phyloP scores from a whole-genome alignment of 2,888 invertebrate species.

The Acronicta aceris region DNA sequence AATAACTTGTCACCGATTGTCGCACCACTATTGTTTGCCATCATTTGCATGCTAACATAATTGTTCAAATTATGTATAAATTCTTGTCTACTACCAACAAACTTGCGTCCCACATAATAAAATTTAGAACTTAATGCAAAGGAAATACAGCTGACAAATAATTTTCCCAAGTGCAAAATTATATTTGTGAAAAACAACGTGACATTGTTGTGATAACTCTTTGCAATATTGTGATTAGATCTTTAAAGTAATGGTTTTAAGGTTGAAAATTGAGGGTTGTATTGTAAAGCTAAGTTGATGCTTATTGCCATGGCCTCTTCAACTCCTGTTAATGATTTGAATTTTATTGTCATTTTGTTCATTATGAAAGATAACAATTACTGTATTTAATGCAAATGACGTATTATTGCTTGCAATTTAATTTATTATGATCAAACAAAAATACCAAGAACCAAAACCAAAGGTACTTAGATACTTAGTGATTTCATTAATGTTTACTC shows the following conservation, averaged over 20 bases:
- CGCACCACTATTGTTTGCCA: conserved; percentile 76
- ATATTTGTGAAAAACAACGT: conserved; percentile 16
- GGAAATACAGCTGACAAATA: not conserved
- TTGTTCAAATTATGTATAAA: conserved; percentile 73
- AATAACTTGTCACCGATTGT: conserved; percentile 67
- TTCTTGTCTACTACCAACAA: conserved; percentile 22
- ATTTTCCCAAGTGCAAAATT: conserved; percentile 3
- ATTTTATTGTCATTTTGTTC: conserved; percentile 48
- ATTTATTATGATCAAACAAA: conserved; percentile 23
- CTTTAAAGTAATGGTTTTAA: conserved; percentile 18
- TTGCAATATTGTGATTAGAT: conserved; percentile 9
- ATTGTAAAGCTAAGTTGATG: not conserved
- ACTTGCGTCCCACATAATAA: not conserved
- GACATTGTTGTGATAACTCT: conserved; percentile 37
- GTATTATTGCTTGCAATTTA: conserved; percentile 13
- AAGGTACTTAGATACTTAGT: too few species aligned
- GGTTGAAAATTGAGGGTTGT: conserved; percentile 17
- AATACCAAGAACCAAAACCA: too few species aligned
- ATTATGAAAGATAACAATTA: conserved; percentile 26
- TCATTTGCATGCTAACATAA: conserved; percentile 79
- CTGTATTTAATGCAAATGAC: conserved; percentile 39
- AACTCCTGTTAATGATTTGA: conserved; percentile 30
- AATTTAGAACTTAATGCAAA: conserved; percentile 6
- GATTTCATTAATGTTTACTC: too few species aligned
- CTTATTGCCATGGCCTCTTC: conserved; percentile 21